Conservation (phyloP, 2,797 vertebrate species). For the Trematomus bernacchii region DNA sequence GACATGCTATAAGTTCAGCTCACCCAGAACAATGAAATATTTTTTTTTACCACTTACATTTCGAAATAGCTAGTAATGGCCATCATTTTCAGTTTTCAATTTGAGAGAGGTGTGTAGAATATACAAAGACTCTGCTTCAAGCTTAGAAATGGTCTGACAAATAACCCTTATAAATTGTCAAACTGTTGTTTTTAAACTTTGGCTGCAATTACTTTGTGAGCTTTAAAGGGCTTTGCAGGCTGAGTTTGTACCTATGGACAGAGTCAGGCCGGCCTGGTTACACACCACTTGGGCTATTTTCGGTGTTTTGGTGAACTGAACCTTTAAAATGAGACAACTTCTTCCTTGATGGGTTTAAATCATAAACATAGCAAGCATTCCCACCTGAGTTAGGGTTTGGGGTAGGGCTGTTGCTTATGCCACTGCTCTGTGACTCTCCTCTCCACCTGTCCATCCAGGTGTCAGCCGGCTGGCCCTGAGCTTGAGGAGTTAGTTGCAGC, state of each 20-base stretch:
- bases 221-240: neutral
- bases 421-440: constrained; percentile 83
- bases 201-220: neutral
- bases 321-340: neutral
- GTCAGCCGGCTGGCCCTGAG: constrained; percentile 85
- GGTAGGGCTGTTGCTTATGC: constrained; percentile 86
- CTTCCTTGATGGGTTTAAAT: neutral
- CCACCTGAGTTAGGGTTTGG: constrained; percentile 90
- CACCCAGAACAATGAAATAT: neutral
- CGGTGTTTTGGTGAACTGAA: neutral
- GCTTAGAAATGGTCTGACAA: too few species aligned
- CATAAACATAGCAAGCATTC: neutral
- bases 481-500: constrained; percentile 90
- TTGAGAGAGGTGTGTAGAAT: neutral
- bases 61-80: neutral
- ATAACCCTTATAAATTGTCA: neutral
- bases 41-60: neutral
- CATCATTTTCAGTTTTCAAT: neutral
- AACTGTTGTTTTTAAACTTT: neutral
- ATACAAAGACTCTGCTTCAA: neutral
- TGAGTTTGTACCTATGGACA: neutral
- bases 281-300: neutral
- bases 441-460: constrained; percentile 94
- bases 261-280: neutral
- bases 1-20: neutral